These are phyloP conservation scores for Trididemnum nubilum DNA, from an alignment of 23 tunicate genomes.

Conservation along the genomic window DNA sequence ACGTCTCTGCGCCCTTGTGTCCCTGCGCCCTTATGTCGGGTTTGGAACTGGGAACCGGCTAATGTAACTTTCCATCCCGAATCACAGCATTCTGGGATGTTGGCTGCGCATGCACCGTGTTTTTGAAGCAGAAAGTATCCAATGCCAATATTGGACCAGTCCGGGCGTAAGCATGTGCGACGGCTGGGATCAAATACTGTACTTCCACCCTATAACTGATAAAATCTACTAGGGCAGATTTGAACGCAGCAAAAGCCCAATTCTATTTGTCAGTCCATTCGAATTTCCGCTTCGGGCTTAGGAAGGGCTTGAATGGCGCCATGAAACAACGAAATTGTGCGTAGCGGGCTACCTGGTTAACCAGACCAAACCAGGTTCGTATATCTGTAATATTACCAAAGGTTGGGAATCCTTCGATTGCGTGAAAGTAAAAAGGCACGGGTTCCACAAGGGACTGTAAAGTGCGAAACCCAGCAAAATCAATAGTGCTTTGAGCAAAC, in stretches of 20 bases:
- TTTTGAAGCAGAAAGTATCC: slow-evolving; percentile 44
- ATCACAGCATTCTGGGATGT: slow-evolving; percentile 24
- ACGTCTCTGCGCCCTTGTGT: no score
- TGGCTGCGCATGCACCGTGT: slow-evolving; percentile 23
- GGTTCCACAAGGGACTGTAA: slow-evolving; percentile 16
- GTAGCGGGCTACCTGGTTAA: slow-evolving; percentile 23
- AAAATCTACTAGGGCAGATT: no score
- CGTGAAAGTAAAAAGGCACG: background rate
- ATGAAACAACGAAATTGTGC: slow-evolving; percentile 5
- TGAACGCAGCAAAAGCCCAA: slow-evolving; percentile 2
- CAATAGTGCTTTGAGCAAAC: slow-evolving; percentile 7
- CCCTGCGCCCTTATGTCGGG: no score
- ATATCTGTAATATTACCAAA: slow-evolving; percentile 7
- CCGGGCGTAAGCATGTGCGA: slow-evolving; percentile 13
- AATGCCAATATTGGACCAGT: slow-evolving; percentile 35
- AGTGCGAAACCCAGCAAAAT: slow-evolving; percentile 33
- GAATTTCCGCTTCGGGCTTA: slow-evolving; percentile 5
- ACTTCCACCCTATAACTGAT: no score
- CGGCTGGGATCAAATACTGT: background rate
- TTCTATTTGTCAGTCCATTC: slow-evolving; percentile 13
- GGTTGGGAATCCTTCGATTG: background rate
- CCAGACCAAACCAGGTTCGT: slow-evolving; percentile 32
- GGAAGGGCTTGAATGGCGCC: slow-evolving; percentile 18
- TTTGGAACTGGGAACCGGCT: slow-evolving; percentile 38
- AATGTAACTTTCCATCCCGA: slow-evolving; percentile 33